Base-by-base conservation (phyloP, 2,113 vertebrate species). In the Dendrocopos noguchii region DNA sequence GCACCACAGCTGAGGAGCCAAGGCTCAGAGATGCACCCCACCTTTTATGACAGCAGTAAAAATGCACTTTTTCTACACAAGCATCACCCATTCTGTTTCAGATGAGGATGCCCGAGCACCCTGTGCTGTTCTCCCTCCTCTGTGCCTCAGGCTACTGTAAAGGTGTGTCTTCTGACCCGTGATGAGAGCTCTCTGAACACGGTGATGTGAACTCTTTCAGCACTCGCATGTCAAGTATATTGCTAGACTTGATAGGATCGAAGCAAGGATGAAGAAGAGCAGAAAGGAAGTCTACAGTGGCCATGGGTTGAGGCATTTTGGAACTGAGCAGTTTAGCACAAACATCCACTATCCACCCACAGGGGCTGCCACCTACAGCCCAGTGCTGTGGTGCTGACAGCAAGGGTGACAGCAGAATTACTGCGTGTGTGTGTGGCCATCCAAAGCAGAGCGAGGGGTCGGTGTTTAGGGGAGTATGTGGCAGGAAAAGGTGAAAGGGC, bases 281-380 rank as follows among this genome's bases (percentile, higher is more conserved):
- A 59, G 33, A 19, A 14, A 42, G 5, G 44, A 72, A 88, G 88
- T 57, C 36, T 53, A 22, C 61, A 77, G 4, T 3, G 19, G 29
- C 31, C 76, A 67, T 60, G 3, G 1, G 9, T 16, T 33, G 44
- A 92, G 79, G 33, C 3, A 27, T 2, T 21, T 68, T 88, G 85
- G 34, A 84, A 87, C 79, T 21, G 11, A 46, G 21, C 12, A 59
- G 71, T 59, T 83, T 53, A 53, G 36, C 46, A 64, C 65, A 86
- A 81, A 46, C 24, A 53, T 29, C 52, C 50, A 80, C 44, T 79
- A 96, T 96, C 92, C 68, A 91, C 57, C 94, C 95, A 94, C 88
- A 82, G 70, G 86, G 96, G 88, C 97, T 97, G 97, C 97, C 97
- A 98, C 64, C 97, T 97, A 97, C 88, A 96, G 97, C 78, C 79